Evolutionary conservation across 2,797 vertebrate genomes (phyloP), one percentile per base, ranked within the genome.

Genomic region (Huso huso): DNA sequence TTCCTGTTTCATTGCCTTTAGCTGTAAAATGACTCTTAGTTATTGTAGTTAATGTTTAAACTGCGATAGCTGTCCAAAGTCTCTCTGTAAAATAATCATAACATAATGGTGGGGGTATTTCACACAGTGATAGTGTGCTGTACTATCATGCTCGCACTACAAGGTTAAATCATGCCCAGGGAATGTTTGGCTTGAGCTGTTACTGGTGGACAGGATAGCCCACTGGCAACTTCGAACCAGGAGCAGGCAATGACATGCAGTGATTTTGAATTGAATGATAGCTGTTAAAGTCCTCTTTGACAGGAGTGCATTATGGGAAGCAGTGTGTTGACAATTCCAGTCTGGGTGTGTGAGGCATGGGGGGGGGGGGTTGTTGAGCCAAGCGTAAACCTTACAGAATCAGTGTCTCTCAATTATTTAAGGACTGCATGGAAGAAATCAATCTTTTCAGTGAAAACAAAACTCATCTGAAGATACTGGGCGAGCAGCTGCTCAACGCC

Each of bases 391-490:
- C 49, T 12, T 57, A 18, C 55, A 12, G 7, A 12, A 58, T 37
- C 37, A 37, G 37, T 37, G 37, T 65, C 18, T 48, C 51, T 13
- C 8, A 6, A n/a, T 23, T 48, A n/a, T 50, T 59, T 49, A 79
- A 98, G 96, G 96, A 98, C 80, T 98, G 92, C 81, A 93, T 95
- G 92, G 94, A 96, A 81, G 97, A 98, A 82, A 96, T 99, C 72
- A 93, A 93, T 78, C 68, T 93, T 73, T 95, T 96, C 79, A 93
- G 91, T 66, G 93, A 96, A 81, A 95, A 93, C 75, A 96, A 97
- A 79, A 86, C 86, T 70, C 92, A 91, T 66, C 84, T 99, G 77
- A 93, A 93, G 77, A 90, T 92, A 75, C 89, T 98, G 82, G 95
- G 95, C 0, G 92, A 96, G 69, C 91, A 93, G 82, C 77, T 99